phyloP scores from a whole-genome alignment of 2,797 vertebrate species.

The Clarias pachynema region DNA sequence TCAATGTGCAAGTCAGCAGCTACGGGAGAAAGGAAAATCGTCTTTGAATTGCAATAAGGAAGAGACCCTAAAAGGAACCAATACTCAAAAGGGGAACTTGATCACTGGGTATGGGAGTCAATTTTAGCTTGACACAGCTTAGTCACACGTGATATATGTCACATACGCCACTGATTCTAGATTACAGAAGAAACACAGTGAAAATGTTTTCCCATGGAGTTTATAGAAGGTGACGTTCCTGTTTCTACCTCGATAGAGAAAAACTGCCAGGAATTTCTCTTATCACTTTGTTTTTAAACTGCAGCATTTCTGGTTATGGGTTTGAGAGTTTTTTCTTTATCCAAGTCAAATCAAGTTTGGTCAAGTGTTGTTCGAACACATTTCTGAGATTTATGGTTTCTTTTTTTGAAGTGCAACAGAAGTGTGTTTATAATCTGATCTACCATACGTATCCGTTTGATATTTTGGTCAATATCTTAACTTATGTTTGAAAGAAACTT shows the following conservation, averaged over 20 bases:
- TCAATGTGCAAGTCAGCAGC: neutral
- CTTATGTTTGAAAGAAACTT: no score
- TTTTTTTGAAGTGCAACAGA: no score
- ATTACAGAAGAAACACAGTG: neutral
- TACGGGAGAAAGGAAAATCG: neutral
- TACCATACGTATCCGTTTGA: no score
- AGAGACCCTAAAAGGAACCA: neutral
- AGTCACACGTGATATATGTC: neutral
- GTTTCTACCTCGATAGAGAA: neutral
- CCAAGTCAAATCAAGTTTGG: neutral
- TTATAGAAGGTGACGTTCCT: neutral
- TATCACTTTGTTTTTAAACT: neutral
- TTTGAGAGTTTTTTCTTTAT: neutral
- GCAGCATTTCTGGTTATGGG: neutral
- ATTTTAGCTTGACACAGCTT: neutral
- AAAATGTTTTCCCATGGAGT: neutral
- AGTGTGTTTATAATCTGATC: no score
- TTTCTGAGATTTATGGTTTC: no score
- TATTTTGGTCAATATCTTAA: no score
- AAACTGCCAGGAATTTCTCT: neutral
- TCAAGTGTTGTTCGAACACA: neutral
- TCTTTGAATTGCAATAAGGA: neutral
- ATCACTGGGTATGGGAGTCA: neutral
- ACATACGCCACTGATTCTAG: neutral
- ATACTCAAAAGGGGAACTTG: constrained; percentile 8